Conservation (phyloP, 2,797 vertebrate genomes). For the Leptodactylus fallax region DNA sequence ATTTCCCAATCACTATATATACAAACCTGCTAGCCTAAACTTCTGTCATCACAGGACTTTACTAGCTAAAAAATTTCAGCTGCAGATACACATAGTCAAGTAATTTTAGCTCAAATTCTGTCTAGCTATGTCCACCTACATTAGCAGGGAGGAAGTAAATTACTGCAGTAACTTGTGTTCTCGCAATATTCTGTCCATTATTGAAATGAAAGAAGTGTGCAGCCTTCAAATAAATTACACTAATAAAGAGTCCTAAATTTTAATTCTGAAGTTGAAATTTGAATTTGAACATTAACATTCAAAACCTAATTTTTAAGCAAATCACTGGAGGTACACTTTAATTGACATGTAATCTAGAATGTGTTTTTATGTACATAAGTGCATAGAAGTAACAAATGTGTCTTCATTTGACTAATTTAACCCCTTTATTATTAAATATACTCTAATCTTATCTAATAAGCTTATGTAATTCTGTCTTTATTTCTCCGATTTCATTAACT, state of each 20-base stretch:
- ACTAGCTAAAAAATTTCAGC: neutral
- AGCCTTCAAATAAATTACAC: no score
- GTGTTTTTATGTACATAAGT: neutral
- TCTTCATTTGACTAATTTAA: conserved; percentile 15
- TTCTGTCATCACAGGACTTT: no score
- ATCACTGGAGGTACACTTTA: no score
- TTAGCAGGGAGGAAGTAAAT: neutral
- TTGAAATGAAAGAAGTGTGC: no score
- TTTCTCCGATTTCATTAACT: conserved; percentile 47
- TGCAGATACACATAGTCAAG: neutral
- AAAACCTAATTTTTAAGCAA: no score
- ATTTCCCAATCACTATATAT: no score
- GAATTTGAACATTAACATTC: neutral
- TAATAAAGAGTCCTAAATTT: no score
- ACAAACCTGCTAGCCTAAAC: no score
- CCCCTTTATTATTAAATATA: conserved; percentile 29
- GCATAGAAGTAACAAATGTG: neutral
- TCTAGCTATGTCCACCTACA: neutral
- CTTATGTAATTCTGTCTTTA: conserved; percentile 27
- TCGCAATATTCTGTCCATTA: no score
- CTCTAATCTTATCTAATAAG: conserved; percentile 34
- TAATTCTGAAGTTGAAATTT: no score
- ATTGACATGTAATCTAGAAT: no score
- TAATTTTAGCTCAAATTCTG: neutral
- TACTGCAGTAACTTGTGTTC: neutral